phyloP scores from a whole-genome alignment of 2,113 vertebrate genomes.

The Melanerpes formicivorus region DNA sequence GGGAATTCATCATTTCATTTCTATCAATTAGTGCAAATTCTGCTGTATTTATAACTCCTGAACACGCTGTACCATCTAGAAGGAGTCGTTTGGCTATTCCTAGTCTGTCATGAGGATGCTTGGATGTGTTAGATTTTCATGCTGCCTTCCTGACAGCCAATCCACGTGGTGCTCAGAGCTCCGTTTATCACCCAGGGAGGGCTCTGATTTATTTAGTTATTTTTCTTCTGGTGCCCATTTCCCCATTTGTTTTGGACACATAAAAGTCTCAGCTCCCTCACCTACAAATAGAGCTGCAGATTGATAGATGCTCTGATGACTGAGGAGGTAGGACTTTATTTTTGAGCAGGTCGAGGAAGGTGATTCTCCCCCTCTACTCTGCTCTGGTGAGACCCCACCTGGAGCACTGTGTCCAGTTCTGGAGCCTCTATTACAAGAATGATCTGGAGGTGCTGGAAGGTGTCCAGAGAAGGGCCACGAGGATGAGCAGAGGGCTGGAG shows the following conservation, averaged over 20 bases:
- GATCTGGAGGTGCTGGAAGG: too few relatives aligned
- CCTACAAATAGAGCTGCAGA: slow-evolving; percentile 24
- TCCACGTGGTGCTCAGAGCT: neutral
- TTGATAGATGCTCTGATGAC: slow-evolving; percentile 54
- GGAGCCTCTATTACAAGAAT: too few relatives aligned
- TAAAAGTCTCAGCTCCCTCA: neutral
- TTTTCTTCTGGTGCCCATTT: neutral
- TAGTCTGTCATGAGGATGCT: neutral
- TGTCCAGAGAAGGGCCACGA: too few relatives aligned
- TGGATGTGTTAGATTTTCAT: neutral
- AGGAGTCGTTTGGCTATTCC: neutral
- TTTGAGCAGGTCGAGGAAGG: neutral
- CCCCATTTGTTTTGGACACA: neutral
- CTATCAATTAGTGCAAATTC: neutral
- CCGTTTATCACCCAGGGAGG: neutral
- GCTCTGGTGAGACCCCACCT: too few relatives aligned
- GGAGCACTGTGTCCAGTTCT: too few relatives aligned
- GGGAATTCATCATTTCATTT: neutral
- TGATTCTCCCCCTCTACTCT: too few relatives aligned
- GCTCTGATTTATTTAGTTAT: neutral
- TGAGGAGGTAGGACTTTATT: slow-evolving; percentile 39
- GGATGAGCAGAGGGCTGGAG: too few relatives aligned
- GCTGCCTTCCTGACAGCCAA: neutral
- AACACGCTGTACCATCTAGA: neutral
- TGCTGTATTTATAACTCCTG: neutral